A percentile compares a stretch with the other conserved stretches of the same genome.
These are phyloP conservation scores for Bufo bufo DNA, from an alignment of 2,113 vertebrate genomes.

Conservation along the genomic window DNA sequence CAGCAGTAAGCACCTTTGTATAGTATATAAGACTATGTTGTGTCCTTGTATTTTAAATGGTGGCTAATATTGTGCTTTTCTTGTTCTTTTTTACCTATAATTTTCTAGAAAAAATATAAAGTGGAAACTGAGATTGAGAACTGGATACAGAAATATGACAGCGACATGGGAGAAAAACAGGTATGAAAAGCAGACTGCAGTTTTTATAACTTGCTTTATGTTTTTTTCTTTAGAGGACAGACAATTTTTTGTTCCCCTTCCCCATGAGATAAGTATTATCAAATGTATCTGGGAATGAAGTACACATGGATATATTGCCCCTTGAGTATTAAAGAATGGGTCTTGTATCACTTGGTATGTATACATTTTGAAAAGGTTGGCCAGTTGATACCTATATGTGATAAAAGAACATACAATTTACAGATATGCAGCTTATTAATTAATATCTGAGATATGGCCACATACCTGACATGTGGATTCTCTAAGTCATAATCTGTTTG, in stretches of 20 bases:
- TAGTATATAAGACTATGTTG: not conserved
- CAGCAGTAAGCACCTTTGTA: not conserved
- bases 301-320: not conserved
- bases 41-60: not conserved
- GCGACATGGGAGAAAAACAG: conserved; percentile 81
- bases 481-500: too few species aligned
- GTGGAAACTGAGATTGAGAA: conserved; percentile 78
- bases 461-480: too few species aligned
- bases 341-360: not conserved
- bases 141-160: conserved; percentile 84
- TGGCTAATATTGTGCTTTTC: not conserved
- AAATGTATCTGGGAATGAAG: not conserved
- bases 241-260: not conserved
- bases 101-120: conserved; percentile 80
- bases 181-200: conserved; percentile 66
- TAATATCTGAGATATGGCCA: too few species aligned
- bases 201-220: not conserved
- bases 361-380: not conserved
- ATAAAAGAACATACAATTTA: too few species aligned
- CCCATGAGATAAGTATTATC: not conserved
- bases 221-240: not conserved
- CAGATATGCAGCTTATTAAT: too few species aligned
- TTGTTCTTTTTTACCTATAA: not conserved
- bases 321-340: not conserved
- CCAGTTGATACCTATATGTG: too few species aligned